Evolutionary conservation across 2,888 invertebrate species (phyloP), one percentile per base, ranked within the genome.

Genomic region (Nasonia oneida): DNA sequence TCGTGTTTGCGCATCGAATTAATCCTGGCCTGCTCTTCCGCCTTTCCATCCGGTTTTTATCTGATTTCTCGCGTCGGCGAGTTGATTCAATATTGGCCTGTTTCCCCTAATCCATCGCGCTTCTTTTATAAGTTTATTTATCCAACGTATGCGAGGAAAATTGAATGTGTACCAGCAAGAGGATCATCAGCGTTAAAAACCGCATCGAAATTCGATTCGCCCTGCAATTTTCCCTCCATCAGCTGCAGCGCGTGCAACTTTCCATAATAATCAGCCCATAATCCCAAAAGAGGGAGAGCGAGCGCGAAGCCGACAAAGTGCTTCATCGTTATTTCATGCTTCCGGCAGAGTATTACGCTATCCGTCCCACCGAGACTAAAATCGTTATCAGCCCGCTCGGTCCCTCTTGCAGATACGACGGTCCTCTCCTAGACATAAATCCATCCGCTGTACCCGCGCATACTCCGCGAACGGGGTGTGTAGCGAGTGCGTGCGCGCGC

Each of bases 321-420:
- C 80, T 29, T 53, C 81, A 73, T 73, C 57, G 53, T 71, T 71
- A 53, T 80, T 81, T 81, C 71, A 81, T 61, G 42, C 73, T 29
- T 23, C 81, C 73, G 29, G 18, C 76, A 18, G 50, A 73, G 67
- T 33, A 73, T 14, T 23, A 10, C 39, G 2, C 73, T 50, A 50
- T 61, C 81, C 47, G 15, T 29, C 64, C 39, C n/a, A 8, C n/a
- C 57, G 33, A 76, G 33, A 39, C 47, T 74, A 81, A 64, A 82
- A 82, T 82, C 67, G 82, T 76, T 76, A 67, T 82, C 82, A 50
- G 23, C 14, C 67, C 50, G 29, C 29, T 3, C 33, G 37, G 67
- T 23, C 33, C 64, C 76, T 64, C 83, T 78, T 81, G 42, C 79
- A 5, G 6, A 23, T 39, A 18, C 57, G 57, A n/a, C 29, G 33